A percentile compares a stretch with the other conserved stretches of the same genome.
Evolutionary conservation across 2,113 vertebrate genomes (phyloP).

Genomic region (Bos indicus): DNA sequence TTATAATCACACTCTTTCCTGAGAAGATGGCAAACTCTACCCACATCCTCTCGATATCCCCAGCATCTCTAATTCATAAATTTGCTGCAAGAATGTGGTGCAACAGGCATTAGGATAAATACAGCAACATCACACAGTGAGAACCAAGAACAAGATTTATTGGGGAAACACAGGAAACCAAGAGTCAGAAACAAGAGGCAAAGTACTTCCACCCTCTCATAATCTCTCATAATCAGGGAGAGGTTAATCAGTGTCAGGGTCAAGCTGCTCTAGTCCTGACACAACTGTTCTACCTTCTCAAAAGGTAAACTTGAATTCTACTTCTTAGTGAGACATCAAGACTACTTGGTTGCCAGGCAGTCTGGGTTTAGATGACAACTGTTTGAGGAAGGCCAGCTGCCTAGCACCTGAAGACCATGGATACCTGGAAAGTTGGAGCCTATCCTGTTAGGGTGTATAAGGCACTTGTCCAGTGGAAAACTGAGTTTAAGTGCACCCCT

Average conservation of each 20-base stretch:
- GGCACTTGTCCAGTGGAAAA: not conserved
- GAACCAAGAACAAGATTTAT: not conserved
- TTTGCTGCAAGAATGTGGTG: not conserved
- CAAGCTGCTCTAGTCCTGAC: not conserved
- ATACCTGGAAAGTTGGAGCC: not conserved
- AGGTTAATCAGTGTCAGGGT: not conserved
- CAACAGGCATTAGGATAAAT: not conserved
- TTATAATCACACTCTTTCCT: not conserved
- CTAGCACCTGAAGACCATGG: not conserved
- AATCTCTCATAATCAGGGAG: not conserved
- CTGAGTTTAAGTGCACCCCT: not conserved
- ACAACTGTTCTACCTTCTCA: not conserved
- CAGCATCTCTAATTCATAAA: not conserved
- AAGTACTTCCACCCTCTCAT: not conserved
- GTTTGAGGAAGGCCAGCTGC: not conserved
- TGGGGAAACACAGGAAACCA: not conserved
- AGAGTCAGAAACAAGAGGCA: not conserved
- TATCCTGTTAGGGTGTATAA: not conserved
- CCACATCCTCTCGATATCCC: rapidly evolving
- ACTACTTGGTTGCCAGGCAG: not conserved
- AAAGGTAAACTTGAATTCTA: not conserved
- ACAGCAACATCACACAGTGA: not conserved
- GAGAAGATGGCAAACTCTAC: not conserved
- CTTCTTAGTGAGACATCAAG: not conserved
- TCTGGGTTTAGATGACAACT: not conserved